A percentile compares a stretch with the other conserved stretches of the same genome.
Conservation (phyloP, 2,888 invertebrate species). For the Clistopyga incitator region DNA sequence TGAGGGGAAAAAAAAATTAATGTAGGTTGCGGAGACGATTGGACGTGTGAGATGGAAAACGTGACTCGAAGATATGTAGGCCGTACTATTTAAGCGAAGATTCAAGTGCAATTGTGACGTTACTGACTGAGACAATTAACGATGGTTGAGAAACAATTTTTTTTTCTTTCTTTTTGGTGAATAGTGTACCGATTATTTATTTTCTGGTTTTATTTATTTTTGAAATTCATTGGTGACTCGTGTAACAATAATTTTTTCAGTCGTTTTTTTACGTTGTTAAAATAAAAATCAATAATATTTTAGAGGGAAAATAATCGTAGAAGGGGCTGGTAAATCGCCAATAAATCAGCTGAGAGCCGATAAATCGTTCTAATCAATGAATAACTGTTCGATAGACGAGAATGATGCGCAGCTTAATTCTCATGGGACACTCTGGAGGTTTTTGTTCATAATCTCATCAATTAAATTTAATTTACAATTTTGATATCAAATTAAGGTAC, state of each 20-base stretch:
- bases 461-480: too few species aligned
- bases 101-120: constrained; percentile 38
- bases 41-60: constrained; percentile 52
- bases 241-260: too few species aligned
- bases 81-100: constrained; percentile 56
- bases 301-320: background rate
- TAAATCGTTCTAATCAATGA: constrained; percentile 40
- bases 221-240: too few species aligned
- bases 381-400: constrained; percentile 27
- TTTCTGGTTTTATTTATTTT: too few species aligned
- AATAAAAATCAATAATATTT: background rate
- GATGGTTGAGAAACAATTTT: background rate
- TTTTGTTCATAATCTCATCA: too few species aligned
- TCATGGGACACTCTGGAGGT: background rate
- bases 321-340: constrained; percentile 15
- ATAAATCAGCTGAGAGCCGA: constrained; percentile 42
- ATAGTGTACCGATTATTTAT: background rate
- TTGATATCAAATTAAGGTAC: too few species aligned
- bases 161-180: background rate
- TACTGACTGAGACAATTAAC: background rate
- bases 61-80: constrained; percentile 61
- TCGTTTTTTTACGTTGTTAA: too few species aligned
- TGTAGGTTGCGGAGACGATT: constrained; percentile 2
- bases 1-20: too few species aligned
- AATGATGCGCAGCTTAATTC: constrained; percentile 40